phyloP scores from a whole-genome alignment of 2,888 invertebrate species.

The Shargacucullia verbasci region DNA sequence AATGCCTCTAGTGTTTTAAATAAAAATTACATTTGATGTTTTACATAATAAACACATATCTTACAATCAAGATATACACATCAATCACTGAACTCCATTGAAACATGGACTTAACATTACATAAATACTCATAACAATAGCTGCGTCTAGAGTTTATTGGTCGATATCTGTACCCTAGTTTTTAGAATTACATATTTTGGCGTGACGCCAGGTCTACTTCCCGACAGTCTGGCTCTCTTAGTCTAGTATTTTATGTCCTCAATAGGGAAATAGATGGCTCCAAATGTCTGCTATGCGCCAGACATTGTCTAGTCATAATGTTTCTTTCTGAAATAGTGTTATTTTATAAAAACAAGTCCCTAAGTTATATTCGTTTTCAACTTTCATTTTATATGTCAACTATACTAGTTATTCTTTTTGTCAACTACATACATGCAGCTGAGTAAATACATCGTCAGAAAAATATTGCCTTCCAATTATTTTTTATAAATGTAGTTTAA shows the following conservation, averaged over 20 bases:
- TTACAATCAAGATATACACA: too few relatives aligned
- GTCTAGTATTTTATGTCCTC: constrained; percentile 33
- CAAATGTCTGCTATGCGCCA: constrained; percentile 12
- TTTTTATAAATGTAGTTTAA: too few relatives aligned
- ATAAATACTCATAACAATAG: constrained; percentile 9
- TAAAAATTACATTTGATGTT: too few relatives aligned
- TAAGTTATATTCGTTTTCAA: too few relatives aligned
- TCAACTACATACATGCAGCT: constrained; percentile 6
- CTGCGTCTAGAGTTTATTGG: constrained; percentile 18
- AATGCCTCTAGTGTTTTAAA: too few relatives aligned
- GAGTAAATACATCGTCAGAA: background rate
- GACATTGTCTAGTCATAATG: constrained; percentile 1
- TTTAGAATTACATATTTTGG: constrained; percentile 47
- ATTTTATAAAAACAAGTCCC: too few relatives aligned
- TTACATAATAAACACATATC: too few relatives aligned
- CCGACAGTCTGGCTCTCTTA: constrained; percentile 38
- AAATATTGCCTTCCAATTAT: too few relatives aligned
- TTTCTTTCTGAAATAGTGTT: too few relatives aligned
- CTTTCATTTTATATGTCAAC: too few relatives aligned
- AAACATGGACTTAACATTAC: constrained; percentile 2
- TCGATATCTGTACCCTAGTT: constrained; percentile 34
- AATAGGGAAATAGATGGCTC: constrained; percentile 25
- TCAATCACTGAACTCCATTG: background rate
- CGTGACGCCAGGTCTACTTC: constrained; percentile 39
- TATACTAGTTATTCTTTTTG: too few relatives aligned